Evolutionary conservation across 1,140 invertebrate genomes (phyloP), one percentile per base, ranked within the genome.

Genomic region (Gryon sp.): DNA sequence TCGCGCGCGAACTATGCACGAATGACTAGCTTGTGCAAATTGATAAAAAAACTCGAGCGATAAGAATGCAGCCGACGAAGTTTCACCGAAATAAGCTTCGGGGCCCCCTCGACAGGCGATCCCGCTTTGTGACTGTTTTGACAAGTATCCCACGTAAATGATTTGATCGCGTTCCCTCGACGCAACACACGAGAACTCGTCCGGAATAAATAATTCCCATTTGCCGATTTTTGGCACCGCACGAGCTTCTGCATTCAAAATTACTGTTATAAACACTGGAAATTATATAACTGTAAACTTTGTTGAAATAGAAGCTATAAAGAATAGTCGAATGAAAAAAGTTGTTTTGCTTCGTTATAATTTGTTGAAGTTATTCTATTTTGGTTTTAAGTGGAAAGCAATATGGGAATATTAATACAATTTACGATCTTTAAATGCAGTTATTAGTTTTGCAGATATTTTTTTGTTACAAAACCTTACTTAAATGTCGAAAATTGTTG

Each of bases 101-200:
- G 36, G 22, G 24, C 20, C 43, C 22, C n/a, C n/a, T n/a, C 30
- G 20, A 5, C 4, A 11, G 50, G 2, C 28, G 28, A 45, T 46
- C 40, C 11, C 0, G n/a, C 28, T 43, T 36, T 65, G 62, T 65
- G 48, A 52, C 62, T 65, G 48, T 53, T 65, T 65, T 65, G 48
- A 65, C 62, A 65, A 66, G 48, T 46, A 55, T 15, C 6, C 28
- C 28, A 43, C 50, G 50, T 40, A 66, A 55, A 48, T 40, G 22
- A 57, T 57, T 36, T 32, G 20, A 16, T 14, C 11, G 20, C 48
- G 22, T 8, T 66, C 50, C 50, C 41, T 18, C 4, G 11, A 32
- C 19, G 40, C n/a, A n/a, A n/a, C n/a, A n/a, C 18, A 8, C 41
- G 12, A 55, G 57, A 40, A 50, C 53, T 24, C 53, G 22, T 24